Evolutionary conservation across 2,113 vertebrate species (phyloP).

Genomic region (Atherinomorus stipes): DNA sequence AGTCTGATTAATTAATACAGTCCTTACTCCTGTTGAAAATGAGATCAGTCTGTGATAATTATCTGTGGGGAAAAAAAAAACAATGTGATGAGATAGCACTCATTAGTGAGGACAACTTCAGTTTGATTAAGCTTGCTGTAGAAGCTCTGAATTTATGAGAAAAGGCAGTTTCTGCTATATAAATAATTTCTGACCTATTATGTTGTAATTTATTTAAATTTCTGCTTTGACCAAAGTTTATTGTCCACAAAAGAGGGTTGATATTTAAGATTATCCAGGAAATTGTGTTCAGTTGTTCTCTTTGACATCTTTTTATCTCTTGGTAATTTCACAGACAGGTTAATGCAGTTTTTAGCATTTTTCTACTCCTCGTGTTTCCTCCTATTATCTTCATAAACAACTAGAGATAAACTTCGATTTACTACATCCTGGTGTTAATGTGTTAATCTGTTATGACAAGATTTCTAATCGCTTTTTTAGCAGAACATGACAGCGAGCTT

Average conservation of each 20-base stretch:
- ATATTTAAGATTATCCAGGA: neutral
- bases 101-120: slow-evolving; percentile 6
- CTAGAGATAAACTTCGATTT: too few species aligned
- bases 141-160: slow-evolving; percentile 8
- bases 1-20: slow-evolving; percentile 60
- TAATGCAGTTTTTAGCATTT: too few species aligned
- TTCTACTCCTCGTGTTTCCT: too few species aligned
- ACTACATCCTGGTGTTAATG: too few species aligned
- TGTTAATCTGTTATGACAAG: too few species aligned
- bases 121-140: slow-evolving; percentile 5
- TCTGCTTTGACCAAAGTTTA: neutral
- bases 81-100: slow-evolving; percentile 9
- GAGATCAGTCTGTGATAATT: slow-evolving; percentile 45
- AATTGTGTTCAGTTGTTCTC: too few species aligned
- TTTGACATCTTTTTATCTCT: neutral
- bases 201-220: neutral
- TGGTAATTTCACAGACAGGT: too few species aligned
- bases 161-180: neutral
- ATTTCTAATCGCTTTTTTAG: neutral
- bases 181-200: neutral
- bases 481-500: neutral
- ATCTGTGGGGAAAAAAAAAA: neutral
- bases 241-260: too few species aligned
- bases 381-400: neutral
- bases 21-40: slow-evolving; percentile 29